Conservation (phyloP, 2,797 vertebrate genomes). For the Gastrophryne carolinensis region DNA sequence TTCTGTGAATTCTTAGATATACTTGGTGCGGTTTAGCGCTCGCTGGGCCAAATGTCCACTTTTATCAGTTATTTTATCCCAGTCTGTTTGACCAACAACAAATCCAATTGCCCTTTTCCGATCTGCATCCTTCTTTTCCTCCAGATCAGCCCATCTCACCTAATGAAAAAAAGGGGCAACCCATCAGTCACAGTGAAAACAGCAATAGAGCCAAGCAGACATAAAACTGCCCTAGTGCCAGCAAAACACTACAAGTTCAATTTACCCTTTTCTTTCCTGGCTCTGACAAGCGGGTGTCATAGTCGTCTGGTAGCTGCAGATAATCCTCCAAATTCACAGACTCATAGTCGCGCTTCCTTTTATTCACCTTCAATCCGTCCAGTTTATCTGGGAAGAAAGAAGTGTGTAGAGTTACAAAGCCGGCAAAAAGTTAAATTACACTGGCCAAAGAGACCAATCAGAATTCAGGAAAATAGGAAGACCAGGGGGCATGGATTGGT, state of each 20-base stretch:
- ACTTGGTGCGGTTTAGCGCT: constrained; percentile 98
- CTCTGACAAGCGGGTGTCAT: constrained; percentile 90
- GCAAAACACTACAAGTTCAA: no score
- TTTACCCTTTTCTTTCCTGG: constrained; percentile 98
- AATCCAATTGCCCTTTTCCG: constrained; percentile 97
- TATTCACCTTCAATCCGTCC: constrained; percentile 89
- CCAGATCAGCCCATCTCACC: constrained; percentile 98
- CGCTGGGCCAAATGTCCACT: constrained; percentile 93
- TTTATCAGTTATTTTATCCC: constrained; percentile 98
- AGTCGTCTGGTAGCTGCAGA: constrained; percentile 96
- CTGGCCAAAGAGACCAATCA: neutral
- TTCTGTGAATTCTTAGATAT: no score
- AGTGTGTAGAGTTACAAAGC: constrained; percentile 15
- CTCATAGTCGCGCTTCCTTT: constrained; percentile 90
- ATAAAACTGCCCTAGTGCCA: no score
- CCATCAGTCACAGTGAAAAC: neutral
- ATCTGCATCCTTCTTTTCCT: constrained; percentile 97
- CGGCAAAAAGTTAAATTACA: neutral
- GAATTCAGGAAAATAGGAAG: neutral
- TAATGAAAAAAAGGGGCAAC: constrained; percentile 64
- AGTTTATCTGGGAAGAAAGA: constrained; percentile 87
- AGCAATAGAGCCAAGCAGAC: no score
- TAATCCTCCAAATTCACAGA: constrained; percentile 89
- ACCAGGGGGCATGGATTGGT: neutral
- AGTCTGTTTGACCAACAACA: constrained; percentile 97